Evolutionary conservation across 2,797 vertebrate genomes (phyloP), one percentile per base, ranked within the genome.

Genomic region (Columba guinea): DNA sequence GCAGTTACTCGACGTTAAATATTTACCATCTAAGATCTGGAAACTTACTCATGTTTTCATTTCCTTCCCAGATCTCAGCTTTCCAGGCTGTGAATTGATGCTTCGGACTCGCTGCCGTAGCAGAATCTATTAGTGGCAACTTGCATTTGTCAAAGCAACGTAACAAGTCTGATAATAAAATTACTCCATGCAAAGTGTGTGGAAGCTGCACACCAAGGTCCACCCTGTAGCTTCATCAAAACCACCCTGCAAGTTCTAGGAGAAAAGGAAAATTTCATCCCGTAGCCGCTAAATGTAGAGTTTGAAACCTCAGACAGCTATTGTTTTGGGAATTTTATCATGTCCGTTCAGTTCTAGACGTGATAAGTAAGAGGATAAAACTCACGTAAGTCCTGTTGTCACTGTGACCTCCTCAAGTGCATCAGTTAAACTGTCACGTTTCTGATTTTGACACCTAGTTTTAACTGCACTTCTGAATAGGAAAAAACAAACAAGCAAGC

Each of bases 101-200:
- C n/a, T 39, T 7, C 23, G 37, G 60, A 62, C 53, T 53, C 4
- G 0, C 26, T 0, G 0, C 52, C 1, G 0, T 3, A 48, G 27
- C 34, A 68, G 55, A 53, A 67, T 34, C 16, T 27, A 22, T 48
- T 32, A 68, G 44, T 35, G 44, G 26, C 60, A 83, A 49, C 35
- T 60, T 44, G 13, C 26, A 70, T 89, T 37, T 69, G 51, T 49
- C 32, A 28, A 48, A 59, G 52, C 11, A 56, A 56, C 2, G 0
- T 37, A 86, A 92, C 9, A 51, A 52, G 34, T 9, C n/a, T 22
- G 34, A 23, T 41, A 70, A 52, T 39, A 60, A 64, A 56, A 62
- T 35, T 24, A 39, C 22, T 34, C 13, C 5, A 1, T 4, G 24
- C 21, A 24, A 39, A 59, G 30, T 5, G 2, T 3, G 14, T 56